phyloP scores from a whole-genome alignment of 2,113 vertebrate genomes.

The Monarcha castaneiventris region DNA sequence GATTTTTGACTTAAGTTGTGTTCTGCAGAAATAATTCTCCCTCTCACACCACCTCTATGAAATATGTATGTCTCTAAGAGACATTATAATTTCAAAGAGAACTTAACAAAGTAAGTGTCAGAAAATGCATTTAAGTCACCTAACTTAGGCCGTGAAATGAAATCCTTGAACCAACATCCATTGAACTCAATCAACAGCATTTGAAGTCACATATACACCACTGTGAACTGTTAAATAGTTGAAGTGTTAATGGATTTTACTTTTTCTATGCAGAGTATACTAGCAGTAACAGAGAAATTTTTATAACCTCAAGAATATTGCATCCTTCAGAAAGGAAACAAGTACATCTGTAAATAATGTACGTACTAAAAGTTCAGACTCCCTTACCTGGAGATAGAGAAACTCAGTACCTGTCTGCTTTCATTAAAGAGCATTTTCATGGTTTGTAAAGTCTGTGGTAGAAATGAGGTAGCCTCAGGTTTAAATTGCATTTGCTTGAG shows the following conservation, averaged over 20 bases:
- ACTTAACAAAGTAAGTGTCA: neutral
- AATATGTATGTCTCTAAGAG: neutral
- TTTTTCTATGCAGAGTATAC: neutral
- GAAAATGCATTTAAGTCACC: neutral
- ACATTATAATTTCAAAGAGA: neutral
- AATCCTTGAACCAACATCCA: neutral
- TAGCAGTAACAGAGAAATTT: neutral
- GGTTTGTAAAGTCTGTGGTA: neutral
- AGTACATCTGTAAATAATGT: neutral
- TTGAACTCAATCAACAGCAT: neutral
- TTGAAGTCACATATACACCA: neutral
- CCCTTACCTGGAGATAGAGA: neutral
- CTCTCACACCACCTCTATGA: neutral
- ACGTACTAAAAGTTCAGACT: neutral
- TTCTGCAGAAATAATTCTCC: neutral
- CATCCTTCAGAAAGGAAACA: neutral
- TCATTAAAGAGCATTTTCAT: neutral
- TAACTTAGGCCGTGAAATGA: neutral
- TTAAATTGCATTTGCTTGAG: neutral
- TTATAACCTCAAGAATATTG: neutral
- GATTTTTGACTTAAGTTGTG: neutral
- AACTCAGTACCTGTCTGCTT: neutral
- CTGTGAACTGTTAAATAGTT: neutral
- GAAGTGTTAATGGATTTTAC: neutral
- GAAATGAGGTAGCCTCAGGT: neutral